phyloP scores from a whole-genome alignment of 2,888 invertebrate genomes.

The Trichopria drosophilae region DNA sequence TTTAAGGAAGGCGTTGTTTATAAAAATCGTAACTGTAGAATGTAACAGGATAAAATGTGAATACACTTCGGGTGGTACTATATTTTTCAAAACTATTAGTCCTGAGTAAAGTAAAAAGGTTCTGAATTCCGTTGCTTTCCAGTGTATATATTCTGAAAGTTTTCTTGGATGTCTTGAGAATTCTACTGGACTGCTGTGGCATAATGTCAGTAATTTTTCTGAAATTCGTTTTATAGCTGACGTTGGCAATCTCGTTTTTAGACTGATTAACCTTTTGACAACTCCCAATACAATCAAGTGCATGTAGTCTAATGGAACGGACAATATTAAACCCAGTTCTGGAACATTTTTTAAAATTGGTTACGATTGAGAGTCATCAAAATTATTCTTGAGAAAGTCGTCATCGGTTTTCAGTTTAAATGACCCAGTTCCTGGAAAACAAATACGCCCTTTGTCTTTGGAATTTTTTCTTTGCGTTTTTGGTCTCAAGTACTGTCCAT shows the following conservation, averaged over 20 bases:
- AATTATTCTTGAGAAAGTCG: not conserved
- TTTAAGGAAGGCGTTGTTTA: not conserved
- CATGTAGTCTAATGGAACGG: constrained; percentile 25
- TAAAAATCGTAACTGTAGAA: not conserved
- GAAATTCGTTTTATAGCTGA: not conserved
- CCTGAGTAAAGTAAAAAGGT: not conserved
- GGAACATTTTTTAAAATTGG: constrained; percentile 3
- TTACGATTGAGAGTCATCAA: not conserved
- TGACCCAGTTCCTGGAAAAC: not conserved
- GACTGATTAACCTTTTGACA: constrained; percentile 2
- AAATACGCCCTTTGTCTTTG: not conserved
- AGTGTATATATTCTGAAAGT: constrained; percentile 4
- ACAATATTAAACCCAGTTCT: constrained; percentile 4
- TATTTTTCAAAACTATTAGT: not conserved
- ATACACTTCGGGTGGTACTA: not conserved
- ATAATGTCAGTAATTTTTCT: constrained; percentile 1
- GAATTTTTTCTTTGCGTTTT: not conserved
- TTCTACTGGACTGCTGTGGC: constrained; percentile 3
- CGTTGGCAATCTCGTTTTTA: constrained; percentile 3
- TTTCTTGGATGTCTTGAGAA: constrained; percentile 3
- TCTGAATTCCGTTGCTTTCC: constrained; percentile 2
- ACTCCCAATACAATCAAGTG: constrained; percentile 14
- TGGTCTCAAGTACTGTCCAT: constrained; percentile 9
- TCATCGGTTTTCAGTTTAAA: not conserved
- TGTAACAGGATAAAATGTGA: not conserved